Evolutionary conservation across 2,888 invertebrate species (phyloP).

Genomic region (Melieria omissa): DNA sequence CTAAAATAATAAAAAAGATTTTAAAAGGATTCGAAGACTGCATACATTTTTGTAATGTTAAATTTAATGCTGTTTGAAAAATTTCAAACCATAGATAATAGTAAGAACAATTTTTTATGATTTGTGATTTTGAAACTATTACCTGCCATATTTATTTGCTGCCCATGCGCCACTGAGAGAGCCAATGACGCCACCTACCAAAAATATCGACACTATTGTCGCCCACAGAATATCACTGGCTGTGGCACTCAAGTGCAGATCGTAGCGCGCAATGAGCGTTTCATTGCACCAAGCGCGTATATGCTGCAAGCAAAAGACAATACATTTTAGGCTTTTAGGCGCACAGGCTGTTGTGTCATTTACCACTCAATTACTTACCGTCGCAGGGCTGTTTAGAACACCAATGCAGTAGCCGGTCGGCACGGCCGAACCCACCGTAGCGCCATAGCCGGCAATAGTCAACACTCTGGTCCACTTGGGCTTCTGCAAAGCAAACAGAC

Average conservation of each 20-base stretch:
- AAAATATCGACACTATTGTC: constrained; percentile 84
- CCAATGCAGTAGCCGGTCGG: constrained; percentile 89
- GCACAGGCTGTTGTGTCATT: too few relatives aligned
- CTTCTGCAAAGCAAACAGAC: constrained; percentile 19
- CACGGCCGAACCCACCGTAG: constrained; percentile 81
- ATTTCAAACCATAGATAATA: too few relatives aligned
- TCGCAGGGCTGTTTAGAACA: constrained; percentile 84
- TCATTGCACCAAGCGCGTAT: constrained; percentile 79
- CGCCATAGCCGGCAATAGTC: constrained; percentile 75
- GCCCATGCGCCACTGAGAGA: constrained; percentile 81
- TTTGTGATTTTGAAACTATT: constrained; percentile 21
- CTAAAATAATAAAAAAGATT: too few relatives aligned
- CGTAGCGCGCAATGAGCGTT: constrained; percentile 73
- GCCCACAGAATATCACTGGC: constrained; percentile 80
- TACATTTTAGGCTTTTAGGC: too few relatives aligned
- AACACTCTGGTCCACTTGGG: constrained; percentile 66
- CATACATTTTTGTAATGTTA: background rate
- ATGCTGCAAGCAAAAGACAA: constrained; percentile 64
- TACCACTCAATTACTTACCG: constrained; percentile 69
- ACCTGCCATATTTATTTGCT: constrained; percentile 80
- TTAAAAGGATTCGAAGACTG: background rate
- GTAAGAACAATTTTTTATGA: too few relatives aligned
- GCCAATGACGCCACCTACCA: constrained; percentile 87
- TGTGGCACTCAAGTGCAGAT: constrained; percentile 65
- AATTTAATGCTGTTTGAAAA: too few relatives aligned